Evolutionary conservation across 2,113 vertebrate genomes (phyloP), one percentile per base, ranked within the genome.

Genomic region (Tyto alba): DNA sequence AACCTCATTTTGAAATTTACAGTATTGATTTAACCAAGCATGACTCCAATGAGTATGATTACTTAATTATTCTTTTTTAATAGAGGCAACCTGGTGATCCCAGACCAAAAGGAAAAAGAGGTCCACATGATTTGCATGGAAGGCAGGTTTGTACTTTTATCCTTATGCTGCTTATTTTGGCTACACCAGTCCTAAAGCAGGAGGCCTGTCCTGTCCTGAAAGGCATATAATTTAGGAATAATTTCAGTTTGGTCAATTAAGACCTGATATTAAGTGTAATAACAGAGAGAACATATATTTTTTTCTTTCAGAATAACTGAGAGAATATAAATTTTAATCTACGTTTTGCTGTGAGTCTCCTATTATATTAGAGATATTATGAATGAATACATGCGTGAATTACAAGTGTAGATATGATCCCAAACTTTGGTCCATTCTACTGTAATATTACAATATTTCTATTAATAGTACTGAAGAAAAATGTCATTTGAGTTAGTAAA

Each of bases 41-140:
- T 34, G n/a, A 40, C 36, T 69, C 45, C 43, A 30, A 62, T 41
- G 17, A 60, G 25, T 29, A 14, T 40, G 36, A 48, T 38, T 41
- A 10, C 41, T 40, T 56, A 29, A n/a, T 67, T 80, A 19, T 47
- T 85, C 94, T 76, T 82, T 10, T 93, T 93, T 76, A 40, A 90
- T 83, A 98, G 98, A 98, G 98, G 77, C 97, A 98, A 43, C 57
- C 80, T 84, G 97, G 97, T 57, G 80, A 95, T 41, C 56, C 27
- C 32, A 98, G 98, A 53, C 47, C 16, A 21, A 98, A 96, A 90
- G 98, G 98, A 83, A 29, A 63, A 10, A 2, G 22, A 32, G 98
- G 98, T 34, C 52, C 55, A 36, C 27, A 34, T 12, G 98, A 97
- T 45, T 96, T 86, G 50, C 86, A 72, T 50, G 98, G 98, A 86